A percentile compares a stretch with the other conserved stretches of the same genome.
Conservation (phyloP, 2,888 invertebrate genomes). For the Pterostichus niger region DNA sequence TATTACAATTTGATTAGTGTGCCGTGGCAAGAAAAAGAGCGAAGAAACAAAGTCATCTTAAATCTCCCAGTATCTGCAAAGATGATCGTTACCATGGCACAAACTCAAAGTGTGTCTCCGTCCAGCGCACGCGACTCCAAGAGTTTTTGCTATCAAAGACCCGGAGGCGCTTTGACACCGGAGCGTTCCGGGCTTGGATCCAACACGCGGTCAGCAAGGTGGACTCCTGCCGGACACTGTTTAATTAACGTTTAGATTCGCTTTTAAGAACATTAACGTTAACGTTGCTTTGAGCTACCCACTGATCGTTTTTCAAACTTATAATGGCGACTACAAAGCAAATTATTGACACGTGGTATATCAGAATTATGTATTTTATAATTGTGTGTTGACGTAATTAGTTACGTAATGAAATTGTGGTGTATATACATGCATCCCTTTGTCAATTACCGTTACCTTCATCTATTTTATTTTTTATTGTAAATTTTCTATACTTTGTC, state of each 20-base stretch:
- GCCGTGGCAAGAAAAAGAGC: no score
- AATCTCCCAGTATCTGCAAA: conserved; percentile 2
- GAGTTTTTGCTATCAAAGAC: conserved; percentile 59
- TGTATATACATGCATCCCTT: no score
- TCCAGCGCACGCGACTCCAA: not conserved
- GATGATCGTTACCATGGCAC: conserved; percentile 12
- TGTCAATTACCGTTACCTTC: no score
- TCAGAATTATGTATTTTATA: not conserved
- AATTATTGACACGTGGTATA: conserved; percentile 3
- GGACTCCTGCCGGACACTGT: conserved; percentile 56
- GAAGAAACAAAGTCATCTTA: not conserved
- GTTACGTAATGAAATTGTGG: no score
- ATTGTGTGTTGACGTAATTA: no score
- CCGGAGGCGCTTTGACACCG: conserved; percentile 60
- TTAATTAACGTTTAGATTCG: conserved; percentile 53
- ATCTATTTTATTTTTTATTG: no score
- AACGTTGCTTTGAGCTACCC: conserved; percentile 17
- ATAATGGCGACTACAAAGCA: conserved; percentile 24
- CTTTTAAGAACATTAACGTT: conserved; percentile 46
- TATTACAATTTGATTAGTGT: no score
- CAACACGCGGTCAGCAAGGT: conserved; percentile 59
- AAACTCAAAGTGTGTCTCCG: conserved; percentile 27
- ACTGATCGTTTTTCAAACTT: conserved; percentile 52
- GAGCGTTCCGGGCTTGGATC: conserved; percentile 1
- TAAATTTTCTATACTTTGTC: no score